Conservation (phyloP, 2,113 vertebrate genomes). For the Acanthisitta chloris region DNA sequence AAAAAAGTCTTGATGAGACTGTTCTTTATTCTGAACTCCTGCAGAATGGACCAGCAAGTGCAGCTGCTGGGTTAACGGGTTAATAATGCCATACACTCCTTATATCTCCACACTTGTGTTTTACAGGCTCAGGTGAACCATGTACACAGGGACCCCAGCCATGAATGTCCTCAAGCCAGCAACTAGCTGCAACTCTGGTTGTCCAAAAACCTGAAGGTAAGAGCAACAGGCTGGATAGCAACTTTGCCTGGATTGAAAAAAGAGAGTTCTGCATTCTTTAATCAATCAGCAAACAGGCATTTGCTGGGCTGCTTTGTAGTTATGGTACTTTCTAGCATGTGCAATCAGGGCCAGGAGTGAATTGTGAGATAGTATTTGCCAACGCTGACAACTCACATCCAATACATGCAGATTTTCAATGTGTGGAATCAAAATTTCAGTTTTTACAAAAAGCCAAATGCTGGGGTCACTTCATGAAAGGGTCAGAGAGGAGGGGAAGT, state of each 20-base stretch:
- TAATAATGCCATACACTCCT: neutral
- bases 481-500: neutral
- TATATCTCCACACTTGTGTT: neutral
- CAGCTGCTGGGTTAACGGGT: neutral
- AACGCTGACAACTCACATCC: neutral
- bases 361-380: neutral
- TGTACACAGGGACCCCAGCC: neutral
- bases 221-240: neutral
- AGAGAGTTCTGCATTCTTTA: neutral
- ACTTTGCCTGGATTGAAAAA: neutral
- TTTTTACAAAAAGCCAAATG: neutral
- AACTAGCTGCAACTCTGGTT: neutral
- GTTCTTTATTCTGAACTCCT: neutral
- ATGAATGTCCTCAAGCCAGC: neutral
- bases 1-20: neutral
- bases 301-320: neutral
- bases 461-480: neutral
- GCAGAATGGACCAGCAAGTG: neutral
- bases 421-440: neutral
- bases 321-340: accelerated
- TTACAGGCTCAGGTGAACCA: neutral
- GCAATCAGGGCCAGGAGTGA: neutral
- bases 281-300: neutral
- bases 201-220: neutral
- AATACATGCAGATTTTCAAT: neutral